Conservation (phyloP, 2,113 vertebrate species). For the Myocastor coypus region DNA sequence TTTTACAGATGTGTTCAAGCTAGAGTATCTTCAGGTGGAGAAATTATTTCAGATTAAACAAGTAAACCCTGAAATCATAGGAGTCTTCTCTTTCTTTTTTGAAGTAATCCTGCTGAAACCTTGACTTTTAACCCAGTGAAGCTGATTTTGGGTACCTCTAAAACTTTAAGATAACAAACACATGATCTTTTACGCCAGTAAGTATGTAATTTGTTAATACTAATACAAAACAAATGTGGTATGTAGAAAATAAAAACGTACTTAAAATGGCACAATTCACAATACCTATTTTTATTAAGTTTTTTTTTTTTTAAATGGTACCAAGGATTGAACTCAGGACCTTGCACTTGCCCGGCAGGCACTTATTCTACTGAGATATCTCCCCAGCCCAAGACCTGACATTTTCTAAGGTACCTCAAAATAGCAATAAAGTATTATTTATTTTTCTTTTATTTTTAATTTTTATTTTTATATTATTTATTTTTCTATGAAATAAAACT, state of each 20-base stretch:
- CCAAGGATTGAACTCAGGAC: too few relatives aligned
- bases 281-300: not conserved
- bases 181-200: slow-evolving; percentile 44
- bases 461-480: slow-evolving; percentile 37
- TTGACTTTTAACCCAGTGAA: not conserved
- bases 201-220: slow-evolving; percentile 29
- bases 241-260: slow-evolving; percentile 27
- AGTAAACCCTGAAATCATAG: slow-evolving; percentile 38
- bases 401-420: slow-evolving; percentile 44
- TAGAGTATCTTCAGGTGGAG: slow-evolving; percentile 20
- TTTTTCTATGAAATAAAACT: slow-evolving; percentile 36
- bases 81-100: not conserved
- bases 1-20: slow-evolving; percentile 51
- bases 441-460: not conserved
- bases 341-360: too few relatives aligned
- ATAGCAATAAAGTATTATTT: slow-evolving; percentile 12
- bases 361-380: too few relatives aligned
- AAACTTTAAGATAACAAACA: slow-evolving; percentile 2
- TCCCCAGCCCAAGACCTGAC: not conserved
- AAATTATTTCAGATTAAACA: slow-evolving; percentile 52
- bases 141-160: slow-evolving; percentile 11
- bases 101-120: not conserved
- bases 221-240: slow-evolving; percentile 35
- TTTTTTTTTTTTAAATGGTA: too few relatives aligned
- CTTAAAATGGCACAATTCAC: slow-evolving; percentile 33